Evolutionary conservation across 2,888 invertebrate species (phyloP).

Genomic region (Cephus spinipes): DNA sequence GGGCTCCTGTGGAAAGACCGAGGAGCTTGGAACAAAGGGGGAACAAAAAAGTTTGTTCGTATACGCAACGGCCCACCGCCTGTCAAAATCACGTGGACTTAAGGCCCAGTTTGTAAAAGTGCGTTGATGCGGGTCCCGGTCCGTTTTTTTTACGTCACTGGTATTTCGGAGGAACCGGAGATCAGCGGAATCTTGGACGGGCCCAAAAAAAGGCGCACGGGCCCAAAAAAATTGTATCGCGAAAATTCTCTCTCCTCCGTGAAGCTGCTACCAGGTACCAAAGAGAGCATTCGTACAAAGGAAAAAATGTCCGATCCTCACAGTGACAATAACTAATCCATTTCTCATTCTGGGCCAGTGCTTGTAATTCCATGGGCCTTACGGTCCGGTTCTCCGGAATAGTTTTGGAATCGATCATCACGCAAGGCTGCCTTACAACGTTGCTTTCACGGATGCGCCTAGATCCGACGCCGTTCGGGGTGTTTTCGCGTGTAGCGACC

Average conservation of each 20-base stretch:
- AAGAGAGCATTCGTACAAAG: neutral
- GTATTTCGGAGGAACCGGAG: neutral
- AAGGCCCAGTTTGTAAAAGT: neutral
- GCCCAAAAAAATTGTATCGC: neutral
- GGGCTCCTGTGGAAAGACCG: neutral
- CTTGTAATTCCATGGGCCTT: neutral
- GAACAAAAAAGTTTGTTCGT: neutral
- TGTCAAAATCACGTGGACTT: neutral
- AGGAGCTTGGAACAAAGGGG: neutral
- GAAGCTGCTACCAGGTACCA: neutral
- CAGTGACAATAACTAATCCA: neutral
- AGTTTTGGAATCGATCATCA: neutral
- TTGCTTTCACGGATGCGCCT: neutral
- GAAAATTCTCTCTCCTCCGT: neutral
- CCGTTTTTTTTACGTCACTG: neutral
- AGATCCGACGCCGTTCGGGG: neutral
- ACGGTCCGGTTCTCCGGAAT: neutral
- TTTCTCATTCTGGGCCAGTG: neutral
- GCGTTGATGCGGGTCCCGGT: neutral
- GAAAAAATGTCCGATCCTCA: neutral
- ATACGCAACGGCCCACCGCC: neutral
- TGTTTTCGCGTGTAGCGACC: neutral
- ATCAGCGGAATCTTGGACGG: neutral
- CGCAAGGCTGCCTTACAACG: neutral
- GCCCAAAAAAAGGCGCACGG: neutral